phyloP scores from a whole-genome alignment of 2,113 vertebrate species.

The Indicator indicator region DNA sequence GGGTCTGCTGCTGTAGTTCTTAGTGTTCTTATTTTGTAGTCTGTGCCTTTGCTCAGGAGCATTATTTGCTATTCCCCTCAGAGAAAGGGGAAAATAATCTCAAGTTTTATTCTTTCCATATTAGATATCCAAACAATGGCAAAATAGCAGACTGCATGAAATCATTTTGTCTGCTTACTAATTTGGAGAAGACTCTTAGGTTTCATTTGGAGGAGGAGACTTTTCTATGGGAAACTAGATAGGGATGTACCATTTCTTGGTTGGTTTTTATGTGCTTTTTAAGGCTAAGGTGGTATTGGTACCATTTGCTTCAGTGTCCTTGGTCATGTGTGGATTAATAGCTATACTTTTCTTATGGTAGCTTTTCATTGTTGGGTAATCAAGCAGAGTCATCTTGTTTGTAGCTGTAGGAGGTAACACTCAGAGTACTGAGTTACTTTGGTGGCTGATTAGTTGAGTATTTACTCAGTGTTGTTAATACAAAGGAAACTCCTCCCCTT shows the following conservation, averaged over 20 bases:
- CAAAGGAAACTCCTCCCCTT: not conserved
- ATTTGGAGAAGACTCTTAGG: not conserved
- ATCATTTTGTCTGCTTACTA: not conserved
- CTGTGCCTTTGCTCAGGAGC: not conserved
- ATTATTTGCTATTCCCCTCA: not conserved
- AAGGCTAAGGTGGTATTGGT: not conserved
- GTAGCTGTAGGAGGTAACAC: not conserved
- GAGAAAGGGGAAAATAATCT: not conserved
- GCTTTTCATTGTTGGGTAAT: not conserved
- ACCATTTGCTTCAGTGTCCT: not conserved
- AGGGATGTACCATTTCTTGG: not conserved
- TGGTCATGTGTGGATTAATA: not conserved
- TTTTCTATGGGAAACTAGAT: not conserved
- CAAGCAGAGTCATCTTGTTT: not conserved
- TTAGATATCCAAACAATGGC: rapidly evolving
- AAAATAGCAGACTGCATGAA: not conserved
- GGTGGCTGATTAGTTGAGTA: not conserved
- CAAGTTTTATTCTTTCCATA: not conserved
- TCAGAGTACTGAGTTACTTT: not conserved
- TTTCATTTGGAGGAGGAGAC: not conserved
- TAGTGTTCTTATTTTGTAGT: not conserved
- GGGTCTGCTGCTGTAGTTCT: not conserved
- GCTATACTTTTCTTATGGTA: not conserved
- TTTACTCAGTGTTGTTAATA: not conserved
- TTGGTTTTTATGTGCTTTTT: not conserved